These are phyloP conservation scores for Tringa solitaria DNA, from an alignment of 2,113 vertebrate genomes.

Conservation along the genomic window DNA sequence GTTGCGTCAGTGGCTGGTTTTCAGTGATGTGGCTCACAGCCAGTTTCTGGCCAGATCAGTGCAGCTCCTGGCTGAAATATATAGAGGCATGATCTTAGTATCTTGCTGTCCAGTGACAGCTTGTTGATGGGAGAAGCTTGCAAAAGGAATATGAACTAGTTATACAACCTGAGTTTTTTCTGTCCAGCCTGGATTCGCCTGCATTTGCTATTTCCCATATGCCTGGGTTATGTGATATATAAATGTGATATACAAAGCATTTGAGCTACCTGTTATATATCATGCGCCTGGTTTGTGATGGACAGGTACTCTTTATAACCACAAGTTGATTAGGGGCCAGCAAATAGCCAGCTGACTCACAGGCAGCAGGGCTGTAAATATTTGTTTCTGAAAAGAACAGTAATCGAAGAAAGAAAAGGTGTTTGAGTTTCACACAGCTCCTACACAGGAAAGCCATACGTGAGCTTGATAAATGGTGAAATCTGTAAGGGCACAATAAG, in stretches of 20 bases:
- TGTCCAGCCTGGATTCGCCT: background rate
- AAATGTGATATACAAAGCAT: background rate
- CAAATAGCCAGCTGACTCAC: background rate
- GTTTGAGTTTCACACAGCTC: background rate
- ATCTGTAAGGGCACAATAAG: background rate
- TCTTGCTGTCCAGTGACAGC: background rate
- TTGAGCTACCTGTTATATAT: background rate
- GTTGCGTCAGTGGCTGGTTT: background rate
- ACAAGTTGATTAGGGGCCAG: background rate
- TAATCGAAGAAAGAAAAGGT: background rate
- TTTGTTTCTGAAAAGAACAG: background rate
- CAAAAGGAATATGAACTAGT: background rate
- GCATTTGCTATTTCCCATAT: background rate
- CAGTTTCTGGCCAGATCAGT: background rate
- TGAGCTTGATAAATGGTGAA: conserved; percentile 18
- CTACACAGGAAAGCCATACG: background rate
- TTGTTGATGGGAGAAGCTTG: background rate
- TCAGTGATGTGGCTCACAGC: background rate
- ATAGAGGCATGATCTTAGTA: background rate
- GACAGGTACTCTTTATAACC: background rate
- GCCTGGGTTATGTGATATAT: background rate
- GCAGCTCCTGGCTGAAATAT: background rate
- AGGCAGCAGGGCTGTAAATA: background rate
- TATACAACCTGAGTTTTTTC: background rate
- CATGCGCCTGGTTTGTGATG: background rate